These are phyloP conservation scores for Mohoua ochrocephala DNA, from an alignment of 2,113 vertebrate species.

Conservation along the genomic window DNA sequence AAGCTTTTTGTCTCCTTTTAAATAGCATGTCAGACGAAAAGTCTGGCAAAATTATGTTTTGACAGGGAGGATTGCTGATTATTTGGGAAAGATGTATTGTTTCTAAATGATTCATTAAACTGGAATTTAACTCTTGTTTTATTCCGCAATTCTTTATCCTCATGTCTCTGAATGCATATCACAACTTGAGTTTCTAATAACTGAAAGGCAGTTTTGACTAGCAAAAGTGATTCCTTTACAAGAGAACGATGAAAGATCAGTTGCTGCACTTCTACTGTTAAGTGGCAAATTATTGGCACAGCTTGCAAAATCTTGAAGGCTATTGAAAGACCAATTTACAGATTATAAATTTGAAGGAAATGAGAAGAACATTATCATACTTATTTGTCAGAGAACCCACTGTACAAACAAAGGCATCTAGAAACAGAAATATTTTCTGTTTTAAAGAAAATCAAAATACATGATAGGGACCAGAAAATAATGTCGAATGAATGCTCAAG, in stretches of 20 bases:
- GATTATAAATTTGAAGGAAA: neutral
- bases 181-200: slow-evolving; percentile 1
- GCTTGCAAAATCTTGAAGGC: neutral
- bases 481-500: neutral
- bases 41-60: slow-evolving; percentile 8
- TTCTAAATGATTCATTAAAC: slow-evolving; percentile 34
- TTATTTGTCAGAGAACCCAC: neutral
- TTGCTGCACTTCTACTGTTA: neutral
- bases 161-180: neutral
- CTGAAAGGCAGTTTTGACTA: neutral
- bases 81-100: slow-evolving; percentile 20
- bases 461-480: neutral
- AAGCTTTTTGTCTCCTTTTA: neutral
- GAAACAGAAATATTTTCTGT: neutral
- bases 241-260: neutral
- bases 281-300: neutral
- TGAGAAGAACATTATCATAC: neutral
- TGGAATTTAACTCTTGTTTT: slow-evolving; percentile 7
- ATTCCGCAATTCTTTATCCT: neutral
- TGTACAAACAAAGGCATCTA: neutral
- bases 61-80: slow-evolving; percentile 18
- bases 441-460: neutral
- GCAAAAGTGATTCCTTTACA: neutral
- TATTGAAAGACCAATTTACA: neutral
- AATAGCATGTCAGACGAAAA: neutral